phyloP scores from a whole-genome alignment of 2,113 vertebrate species.

The Riparia riparia region DNA sequence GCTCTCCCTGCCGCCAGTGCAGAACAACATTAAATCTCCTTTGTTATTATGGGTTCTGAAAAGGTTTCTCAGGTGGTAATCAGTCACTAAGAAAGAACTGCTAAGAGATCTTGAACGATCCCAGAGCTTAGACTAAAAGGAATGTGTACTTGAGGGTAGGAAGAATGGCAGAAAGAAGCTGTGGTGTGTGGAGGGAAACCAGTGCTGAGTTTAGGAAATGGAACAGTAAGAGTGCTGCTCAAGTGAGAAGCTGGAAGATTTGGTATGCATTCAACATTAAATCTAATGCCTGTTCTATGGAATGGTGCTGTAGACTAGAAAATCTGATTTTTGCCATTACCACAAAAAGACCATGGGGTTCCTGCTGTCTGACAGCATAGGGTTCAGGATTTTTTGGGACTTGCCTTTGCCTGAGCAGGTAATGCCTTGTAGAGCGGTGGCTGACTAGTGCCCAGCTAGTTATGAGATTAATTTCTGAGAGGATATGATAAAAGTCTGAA shows the following conservation, averaged over 20 bases:
- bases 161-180: neutral
- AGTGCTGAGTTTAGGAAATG: neutral
- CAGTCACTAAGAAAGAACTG: neutral
- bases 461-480: neutral
- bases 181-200: neutral
- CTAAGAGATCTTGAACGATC: neutral
- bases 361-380: neutral
- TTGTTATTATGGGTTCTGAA: neutral
- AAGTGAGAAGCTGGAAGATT: neutral
- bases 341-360: rapidly evolving
- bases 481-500: neutral
- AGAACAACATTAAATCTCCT: neutral
- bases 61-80: neutral
- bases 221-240: neutral
- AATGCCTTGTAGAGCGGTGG: neutral
- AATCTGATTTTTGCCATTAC: neutral
- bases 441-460: neutral
- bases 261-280: neutral
- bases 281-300: neutral
- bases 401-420: neutral
- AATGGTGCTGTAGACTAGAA: neutral
- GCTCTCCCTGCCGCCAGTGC: rapidly evolving
- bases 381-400: neutral
- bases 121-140: neutral
- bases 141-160: neutral